Base-by-base conservation (phyloP, 2,888 invertebrate genomes). In the Pocota personata region DNA sequence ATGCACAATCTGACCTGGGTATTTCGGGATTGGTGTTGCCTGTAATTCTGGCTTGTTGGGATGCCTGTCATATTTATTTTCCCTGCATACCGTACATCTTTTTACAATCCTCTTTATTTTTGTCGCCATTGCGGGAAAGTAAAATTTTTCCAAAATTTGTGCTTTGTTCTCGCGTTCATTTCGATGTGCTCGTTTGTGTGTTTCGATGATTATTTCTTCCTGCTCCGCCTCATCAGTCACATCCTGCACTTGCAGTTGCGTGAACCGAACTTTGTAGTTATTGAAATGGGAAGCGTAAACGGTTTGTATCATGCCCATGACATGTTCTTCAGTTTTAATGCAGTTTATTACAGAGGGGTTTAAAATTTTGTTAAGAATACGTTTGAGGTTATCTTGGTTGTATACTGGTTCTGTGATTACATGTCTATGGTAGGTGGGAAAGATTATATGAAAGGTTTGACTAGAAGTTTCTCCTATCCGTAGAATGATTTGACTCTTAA, bases 361-460 rank as follows among this genome's bases (percentile, higher is more conserved):
- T 1, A 86, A 43, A 19, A 79, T 35, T 66, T 32, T 72, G 55
- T 72, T 79, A 3, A 82, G 24, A 19, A 87, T 64, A 3, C 24
- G 1, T 16, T 48, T 73, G 21, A 83, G 12, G 12, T 76, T 62
- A n/a, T 79, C 35, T 7, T 50, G 12, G 6, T 35, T 72, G 55
- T 35, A 87, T 0, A 57, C 58, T 8, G 14, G 71, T 66, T 80
- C 64, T 1, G 24, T 69, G 19, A 87, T 52, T 7, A 55, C 32
- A 21, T 80, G 82, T 58, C 82, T 82, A 12, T n/a, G n/a, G n/a
- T 80, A 69, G 37, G n/a, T 40, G 40, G 67, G 76, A n/a, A 87
- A 86, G 6, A 58, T n/a, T 2, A 64, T 77, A 24, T 75, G 21
- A 40, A 87, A 84, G 32, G 64, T 66, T 60, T 87, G 77, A 10